Base-by-base conservation (phyloP, 2,888 invertebrate genomes). In the Papilio protenor region DNA sequence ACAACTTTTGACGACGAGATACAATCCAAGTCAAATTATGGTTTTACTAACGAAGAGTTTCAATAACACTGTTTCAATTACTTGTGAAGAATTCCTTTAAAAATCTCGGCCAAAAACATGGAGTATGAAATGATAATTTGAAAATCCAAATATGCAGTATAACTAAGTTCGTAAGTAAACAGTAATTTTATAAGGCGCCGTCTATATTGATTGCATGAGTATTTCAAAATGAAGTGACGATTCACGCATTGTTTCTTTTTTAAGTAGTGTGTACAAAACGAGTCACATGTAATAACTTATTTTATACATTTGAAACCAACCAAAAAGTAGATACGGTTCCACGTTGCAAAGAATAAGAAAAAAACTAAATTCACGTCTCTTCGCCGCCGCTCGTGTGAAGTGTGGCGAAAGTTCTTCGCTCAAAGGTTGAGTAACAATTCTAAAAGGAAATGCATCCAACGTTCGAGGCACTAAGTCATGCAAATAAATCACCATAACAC, bases 11-110 rank as follows among this genome's bases (percentile, higher is more conserved):
- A 69, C 59, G 77, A 69, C 27, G 49, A 69, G 47, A 64, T 66
- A 77, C 73, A 73, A 73, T 77, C 55, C 57, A 57, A 77, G 47
- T 69, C 73, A 77, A 77, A 73, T 77, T 77, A 77, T 77, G 59
- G 57, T 66, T 59, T n/a, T 59, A 61, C 66, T 73, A 55, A 73
- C 73, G 55, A 52, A 73, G 4, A 40, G 6, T 77, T 77, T 66
- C 72, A 64, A 72, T 73, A 72, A 72, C 23, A 77, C 40, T 66
- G 66, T 73, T 40, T 57, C 45, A 70, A 61, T 23, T 16, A 18
- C 40, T 40, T 66, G 40, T 40, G 40, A 64, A 64, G 18, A n/a
- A n/a, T n/a, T n/a, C n/a, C n/a, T n/a, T n/a, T n/a, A n/a, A n/a
- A n/a, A n/a, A n/a, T n/a, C n/a, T n/a, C n/a, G n/a, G n/a, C n/a